Evolutionary conservation across 2,113 vertebrate species (phyloP), one percentile per base, ranked within the genome.

Genomic region (Rallus limicola): DNA sequence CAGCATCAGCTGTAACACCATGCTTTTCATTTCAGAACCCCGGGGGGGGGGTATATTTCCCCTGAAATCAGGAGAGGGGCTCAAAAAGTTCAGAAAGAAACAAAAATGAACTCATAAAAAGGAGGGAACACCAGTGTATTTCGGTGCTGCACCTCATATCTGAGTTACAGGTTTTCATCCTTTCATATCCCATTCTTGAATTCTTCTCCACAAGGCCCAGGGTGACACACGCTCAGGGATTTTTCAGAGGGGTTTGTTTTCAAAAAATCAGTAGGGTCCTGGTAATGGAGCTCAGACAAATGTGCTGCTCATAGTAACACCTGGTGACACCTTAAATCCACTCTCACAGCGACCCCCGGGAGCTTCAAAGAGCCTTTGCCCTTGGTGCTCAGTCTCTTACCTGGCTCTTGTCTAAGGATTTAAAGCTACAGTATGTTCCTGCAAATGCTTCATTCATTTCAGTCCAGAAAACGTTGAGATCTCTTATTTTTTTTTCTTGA

Each of bases 381-480:
- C 26, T 38, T 17, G 26, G 26, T 75, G 19, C 60, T 91, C 34
- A 64, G 28, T 24, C 82, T 91, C 42, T 72, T 34, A 38, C n/a
- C 77, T 44, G 16, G 9, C 55, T 95, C 44, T 50, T 69, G 18
- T 65, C 40, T 75, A 46, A 86, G 42, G 33, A 56, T 55, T 77
- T 68, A 42, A 85, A 72, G 29, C 53, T 65, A 42, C 80, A 53
- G 25, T 62, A 62, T 69, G 44, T 95, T 71, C 14, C 67, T 64
- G 69, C 34, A 89, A 93, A 86, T 62, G 8, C 15, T 88, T 74
- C 90, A 76, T 88, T 94, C 24, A 44, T 94, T 96, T 90, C 36
- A 63, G 26, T 77, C 63, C 70, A 91, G 78, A 28, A 79, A 90
- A 82, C 1, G 1, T 64, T 87, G 63, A 67, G 88, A 77, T 90